Conservation (phyloP, 2,113 vertebrate genomes). For the Cricetomys ansorgei region DNA sequence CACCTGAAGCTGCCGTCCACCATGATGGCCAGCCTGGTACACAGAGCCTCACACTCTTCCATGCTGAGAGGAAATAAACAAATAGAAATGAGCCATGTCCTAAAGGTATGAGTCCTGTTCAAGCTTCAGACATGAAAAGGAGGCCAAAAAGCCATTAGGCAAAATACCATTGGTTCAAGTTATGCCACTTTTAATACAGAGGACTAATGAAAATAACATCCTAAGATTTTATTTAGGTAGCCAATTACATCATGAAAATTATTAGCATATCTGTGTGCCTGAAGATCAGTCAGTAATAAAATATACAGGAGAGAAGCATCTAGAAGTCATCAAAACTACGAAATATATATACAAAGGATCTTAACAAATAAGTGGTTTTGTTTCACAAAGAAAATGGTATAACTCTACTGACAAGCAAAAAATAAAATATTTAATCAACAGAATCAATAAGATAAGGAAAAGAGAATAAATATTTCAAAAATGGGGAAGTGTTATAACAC, state of each 20-base stretch:
- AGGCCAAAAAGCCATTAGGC: not conserved
- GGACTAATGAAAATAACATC: not conserved
- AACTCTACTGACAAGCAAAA: not conserved
- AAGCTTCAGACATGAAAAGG: no score
- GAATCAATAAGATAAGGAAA: not conserved
- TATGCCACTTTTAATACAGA: not conserved
- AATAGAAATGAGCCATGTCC: not conserved
- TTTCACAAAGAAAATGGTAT: not conserved
- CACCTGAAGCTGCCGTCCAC: constrained; percentile 92
- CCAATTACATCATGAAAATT: not conserved
- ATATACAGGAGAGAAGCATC: not conserved
- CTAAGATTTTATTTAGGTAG: not conserved
- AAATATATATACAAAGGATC: not conserved
- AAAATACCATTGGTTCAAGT: not conserved
- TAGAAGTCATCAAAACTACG: not conserved
- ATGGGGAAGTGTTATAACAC: not conserved
- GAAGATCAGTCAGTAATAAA: not conserved
- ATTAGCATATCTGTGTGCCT: not conserved
- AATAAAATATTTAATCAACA: not conserved
- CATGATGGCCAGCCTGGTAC: constrained; percentile 94
- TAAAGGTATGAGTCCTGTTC: rapidly evolving
- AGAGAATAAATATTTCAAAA: not conserved
- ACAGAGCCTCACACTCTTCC: constrained; percentile 95
- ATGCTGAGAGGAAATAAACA: constrained; percentile 84
- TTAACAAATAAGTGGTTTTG: not conserved